Evolutionary conservation across 2,113 vertebrate species (phyloP).

Genomic region (Chloebia gouldiae): DNA sequence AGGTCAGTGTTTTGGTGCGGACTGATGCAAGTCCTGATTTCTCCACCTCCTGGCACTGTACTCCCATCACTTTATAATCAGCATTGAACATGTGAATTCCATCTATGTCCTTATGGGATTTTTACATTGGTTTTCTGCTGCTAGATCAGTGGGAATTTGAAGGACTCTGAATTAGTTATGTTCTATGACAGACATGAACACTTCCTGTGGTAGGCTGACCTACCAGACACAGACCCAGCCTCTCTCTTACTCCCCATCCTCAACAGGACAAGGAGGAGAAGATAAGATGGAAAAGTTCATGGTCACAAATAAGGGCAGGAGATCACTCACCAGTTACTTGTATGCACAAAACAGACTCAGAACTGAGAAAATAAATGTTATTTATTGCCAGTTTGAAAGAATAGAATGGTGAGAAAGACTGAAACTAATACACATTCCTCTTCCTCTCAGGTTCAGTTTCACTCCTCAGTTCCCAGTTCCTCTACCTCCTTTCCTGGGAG

Average conservation of each 20-base stretch:
- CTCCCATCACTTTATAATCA: background rate
- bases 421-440: background rate
- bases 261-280: background rate
- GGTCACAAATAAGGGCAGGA: background rate
- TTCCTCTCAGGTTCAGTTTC: background rate
- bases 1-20: background rate
- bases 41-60: background rate
- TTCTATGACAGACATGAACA: background rate
- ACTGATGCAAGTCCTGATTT: background rate
- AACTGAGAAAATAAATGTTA: background rate
- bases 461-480: background rate
- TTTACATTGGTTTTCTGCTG: background rate
- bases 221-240: background rate
- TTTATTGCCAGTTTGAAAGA: background rate
- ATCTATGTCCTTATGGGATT: background rate
- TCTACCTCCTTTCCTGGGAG: background rate
- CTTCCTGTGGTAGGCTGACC: background rate
- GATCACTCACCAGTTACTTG: background rate
- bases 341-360: background rate
- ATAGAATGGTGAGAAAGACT: background rate
- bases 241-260: background rate
- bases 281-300: background rate
- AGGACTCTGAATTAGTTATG: background rate
- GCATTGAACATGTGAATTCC: accelerated
- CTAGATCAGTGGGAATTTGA: background rate